Conservation (phyloP, 1,140 invertebrate species). For the Caenorhabditis briggsae region DNA sequence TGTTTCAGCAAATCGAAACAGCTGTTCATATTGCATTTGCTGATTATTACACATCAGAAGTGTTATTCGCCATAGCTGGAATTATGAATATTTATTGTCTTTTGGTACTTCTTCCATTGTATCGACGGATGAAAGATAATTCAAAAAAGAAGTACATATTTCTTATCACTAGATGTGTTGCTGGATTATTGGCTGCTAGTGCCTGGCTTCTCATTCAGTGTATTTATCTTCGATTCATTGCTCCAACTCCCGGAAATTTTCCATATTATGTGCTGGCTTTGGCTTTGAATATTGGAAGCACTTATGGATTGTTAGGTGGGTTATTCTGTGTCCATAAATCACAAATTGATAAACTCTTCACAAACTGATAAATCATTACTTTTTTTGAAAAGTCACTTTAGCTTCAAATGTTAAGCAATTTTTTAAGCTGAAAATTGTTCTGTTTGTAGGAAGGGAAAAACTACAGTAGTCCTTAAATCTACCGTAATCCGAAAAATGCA, state of each 20-base stretch:
- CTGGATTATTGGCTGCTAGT: background rate
- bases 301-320: slow-evolving; percentile 20
- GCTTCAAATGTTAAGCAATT: too few relatives aligned
- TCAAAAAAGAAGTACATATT: slow-evolving; percentile 34
- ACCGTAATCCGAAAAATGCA: too few relatives aligned
- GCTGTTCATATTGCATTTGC: background rate
- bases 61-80: background rate
- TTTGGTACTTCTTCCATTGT: background rate
- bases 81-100: slow-evolving; percentile 27
- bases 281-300: background rate
- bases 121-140: slow-evolving; percentile 20
- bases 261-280: slow-evolving; percentile 17
- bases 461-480: too few relatives aligned
- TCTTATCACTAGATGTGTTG: background rate
- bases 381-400: too few relatives aligned
- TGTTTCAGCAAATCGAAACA: slow-evolving; percentile 18
- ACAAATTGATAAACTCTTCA: too few relatives aligned
- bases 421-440: too few relatives aligned
- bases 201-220: slow-evolving; percentile 35
- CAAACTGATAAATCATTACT: too few relatives aligned
- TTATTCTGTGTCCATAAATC: background rate
- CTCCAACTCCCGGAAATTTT: background rate
- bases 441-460: too few relatives aligned
- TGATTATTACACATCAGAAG: slow-evolving; percentile 15
- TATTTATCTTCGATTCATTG: slow-evolving; percentile 48